These are phyloP conservation scores for Liolophura sinensis DNA, from an alignment of 1,140 invertebrate genomes.

Conservation along the genomic window DNA sequence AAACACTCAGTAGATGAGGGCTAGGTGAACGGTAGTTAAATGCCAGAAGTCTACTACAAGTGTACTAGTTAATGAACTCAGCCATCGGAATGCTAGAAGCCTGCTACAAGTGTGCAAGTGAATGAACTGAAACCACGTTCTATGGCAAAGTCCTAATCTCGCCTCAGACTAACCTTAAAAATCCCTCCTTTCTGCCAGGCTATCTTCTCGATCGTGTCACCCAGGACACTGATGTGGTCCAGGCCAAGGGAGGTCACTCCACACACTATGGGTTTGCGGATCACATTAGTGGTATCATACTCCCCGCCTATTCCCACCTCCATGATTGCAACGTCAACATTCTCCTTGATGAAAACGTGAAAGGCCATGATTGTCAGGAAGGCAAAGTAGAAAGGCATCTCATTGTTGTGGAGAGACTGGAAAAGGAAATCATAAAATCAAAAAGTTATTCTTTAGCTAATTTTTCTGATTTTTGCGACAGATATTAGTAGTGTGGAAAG, in stretches of 20 bases:
- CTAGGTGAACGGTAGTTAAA: too few relatives aligned
- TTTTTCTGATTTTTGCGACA: too few relatives aligned
- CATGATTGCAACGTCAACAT: conserved; percentile 87
- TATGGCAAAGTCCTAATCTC: too few relatives aligned
- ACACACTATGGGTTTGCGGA: conserved; percentile 76
- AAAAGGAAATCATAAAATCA: background rate
- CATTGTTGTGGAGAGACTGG: conserved; percentile 10
- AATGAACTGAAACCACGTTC: too few relatives aligned
- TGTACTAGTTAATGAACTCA: too few relatives aligned
- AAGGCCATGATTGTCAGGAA: conserved; percentile 93
- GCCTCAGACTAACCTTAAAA: conserved; percentile 75
- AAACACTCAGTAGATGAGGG: too few relatives aligned
- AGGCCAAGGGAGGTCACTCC: conserved; percentile 89
- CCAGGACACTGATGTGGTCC: conserved; percentile 85
- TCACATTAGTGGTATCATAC: conserved; percentile 91
- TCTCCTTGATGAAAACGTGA: conserved; percentile 82
- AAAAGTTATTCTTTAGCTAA: too few relatives aligned
- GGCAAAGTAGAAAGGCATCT: conserved; percentile 91
- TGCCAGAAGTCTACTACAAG: too few relatives aligned
- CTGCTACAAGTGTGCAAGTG: too few relatives aligned
- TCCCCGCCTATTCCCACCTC: conserved; percentile 98
- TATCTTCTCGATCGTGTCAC: conserved; percentile 83
- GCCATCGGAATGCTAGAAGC: too few relatives aligned
- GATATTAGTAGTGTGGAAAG: too few relatives aligned
- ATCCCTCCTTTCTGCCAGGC: conserved; percentile 96